These are phyloP conservation scores for Pao palembangensis DNA, from an alignment of 2,113 vertebrate species.

Conservation along the genomic window DNA sequence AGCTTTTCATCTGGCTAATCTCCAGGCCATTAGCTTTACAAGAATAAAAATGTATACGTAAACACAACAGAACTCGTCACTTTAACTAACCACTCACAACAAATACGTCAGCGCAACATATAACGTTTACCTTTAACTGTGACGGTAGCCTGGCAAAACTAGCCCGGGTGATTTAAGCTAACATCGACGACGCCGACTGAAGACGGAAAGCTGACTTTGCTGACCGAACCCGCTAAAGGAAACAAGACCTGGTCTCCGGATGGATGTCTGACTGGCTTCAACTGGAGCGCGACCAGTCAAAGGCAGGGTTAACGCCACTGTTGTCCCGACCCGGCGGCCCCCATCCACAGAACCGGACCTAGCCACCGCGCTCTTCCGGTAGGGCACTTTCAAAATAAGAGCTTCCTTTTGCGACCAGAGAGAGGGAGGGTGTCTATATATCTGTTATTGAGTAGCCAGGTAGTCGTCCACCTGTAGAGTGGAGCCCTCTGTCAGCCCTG, in stretches of 20 bases:
- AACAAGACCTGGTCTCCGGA: not conserved
- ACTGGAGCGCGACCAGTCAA: not conserved
- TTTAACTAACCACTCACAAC: too few species aligned
- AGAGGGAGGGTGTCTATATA: too few species aligned
- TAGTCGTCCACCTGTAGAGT: too few species aligned
- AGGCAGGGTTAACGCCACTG: too few species aligned
- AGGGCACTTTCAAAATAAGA: constrained; percentile 36
- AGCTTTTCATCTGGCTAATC: constrained; percentile 57
- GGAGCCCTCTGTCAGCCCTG: too few species aligned
- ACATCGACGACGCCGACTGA: too few species aligned
- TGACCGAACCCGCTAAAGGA: not conserved
- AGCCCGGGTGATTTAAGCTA: too few species aligned
- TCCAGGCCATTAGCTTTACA: constrained; percentile 31
- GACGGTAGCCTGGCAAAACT: not conserved
- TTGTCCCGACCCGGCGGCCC: too few species aligned
- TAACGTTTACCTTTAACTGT: not conserved
- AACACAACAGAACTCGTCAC: not conserved
- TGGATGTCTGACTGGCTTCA: not conserved
- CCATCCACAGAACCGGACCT: too few species aligned
- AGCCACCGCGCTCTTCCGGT: constrained; percentile 5
- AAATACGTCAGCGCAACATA: too few species aligned
- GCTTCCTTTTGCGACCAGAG: not conserved
- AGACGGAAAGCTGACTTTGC: not conserved
- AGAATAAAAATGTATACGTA: not conserved
- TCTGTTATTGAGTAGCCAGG: too few species aligned